Conservation (phyloP, 2,888 invertebrate species). For the Harmothoe impar region DNA sequence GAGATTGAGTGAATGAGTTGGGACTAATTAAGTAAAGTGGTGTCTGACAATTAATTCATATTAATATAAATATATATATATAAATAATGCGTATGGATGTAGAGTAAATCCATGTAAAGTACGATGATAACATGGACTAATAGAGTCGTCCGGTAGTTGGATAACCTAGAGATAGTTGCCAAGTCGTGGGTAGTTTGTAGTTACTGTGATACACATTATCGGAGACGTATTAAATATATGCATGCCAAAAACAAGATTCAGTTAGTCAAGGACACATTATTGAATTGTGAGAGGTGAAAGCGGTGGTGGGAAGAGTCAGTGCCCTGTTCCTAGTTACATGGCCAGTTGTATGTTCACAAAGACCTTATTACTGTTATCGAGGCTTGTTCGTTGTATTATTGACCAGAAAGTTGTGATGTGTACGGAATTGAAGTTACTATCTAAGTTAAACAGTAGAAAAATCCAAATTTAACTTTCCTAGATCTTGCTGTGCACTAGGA, state of each 20-base stretch:
- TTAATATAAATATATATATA: not conserved
- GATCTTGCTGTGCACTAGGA: constrained; percentile 12
- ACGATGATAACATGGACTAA: not conserved
- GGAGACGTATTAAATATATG: constrained; percentile 33
- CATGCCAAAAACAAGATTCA: constrained; percentile 30
- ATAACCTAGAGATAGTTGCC: constrained; percentile 10
- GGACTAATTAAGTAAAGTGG: not conserved
- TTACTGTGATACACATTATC: constrained; percentile 41
- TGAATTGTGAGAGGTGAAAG: not conserved
- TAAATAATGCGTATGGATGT: constrained; percentile 32
- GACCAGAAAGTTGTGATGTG: not conserved
- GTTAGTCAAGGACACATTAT: not conserved
- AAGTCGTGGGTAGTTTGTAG: constrained; percentile 37
- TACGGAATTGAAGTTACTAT: not conserved
- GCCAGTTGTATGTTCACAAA: not conserved
- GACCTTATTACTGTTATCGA: not conserved
- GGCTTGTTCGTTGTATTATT: constrained; percentile 10
- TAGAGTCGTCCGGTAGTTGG: constrained; percentile 9
- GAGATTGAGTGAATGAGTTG: not conserved
- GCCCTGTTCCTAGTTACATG: not conserved
- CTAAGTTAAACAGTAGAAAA: not conserved
- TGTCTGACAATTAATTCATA: constrained; percentile 1
- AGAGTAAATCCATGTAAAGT: not conserved
- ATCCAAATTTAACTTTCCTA: not conserved
- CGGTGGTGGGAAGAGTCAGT: not conserved